Percentiles rank a stretch among this genome's conserved stretches.
phyloP scores from a whole-genome alignment of 2,797 vertebrate genomes.

The Borostomias antarcticus region DNA sequence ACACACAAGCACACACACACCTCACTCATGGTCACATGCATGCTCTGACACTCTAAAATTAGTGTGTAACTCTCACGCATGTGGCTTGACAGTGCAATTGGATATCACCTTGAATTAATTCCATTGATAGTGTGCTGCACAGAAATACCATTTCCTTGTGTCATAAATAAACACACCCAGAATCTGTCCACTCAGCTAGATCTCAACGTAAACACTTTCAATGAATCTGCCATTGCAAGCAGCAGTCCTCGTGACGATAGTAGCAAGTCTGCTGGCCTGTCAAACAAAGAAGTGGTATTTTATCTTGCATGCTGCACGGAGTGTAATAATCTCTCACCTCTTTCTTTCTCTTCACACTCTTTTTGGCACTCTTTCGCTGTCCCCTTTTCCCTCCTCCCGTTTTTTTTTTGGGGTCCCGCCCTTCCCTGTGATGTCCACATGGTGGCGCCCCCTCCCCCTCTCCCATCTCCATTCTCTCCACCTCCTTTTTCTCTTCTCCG shows the following conservation, averaged over 20 bases:
- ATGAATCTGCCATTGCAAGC: not conserved
- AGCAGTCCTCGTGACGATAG: not conserved
- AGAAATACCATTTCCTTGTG: slow-evolving; percentile 76
- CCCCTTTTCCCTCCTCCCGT: slow-evolving; percentile 44
- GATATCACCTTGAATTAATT: slow-evolving; percentile 32
- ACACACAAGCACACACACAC: not conserved
- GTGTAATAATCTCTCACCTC: slow-evolving; percentile 74
- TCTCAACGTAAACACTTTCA: not conserved
- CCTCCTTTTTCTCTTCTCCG: slow-evolving; percentile 32
- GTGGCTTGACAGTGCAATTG: slow-evolving; percentile 50
- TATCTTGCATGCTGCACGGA: slow-evolving; percentile 79
- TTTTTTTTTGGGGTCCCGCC: slow-evolving; percentile 15
- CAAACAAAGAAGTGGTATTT: slow-evolving; percentile 76
- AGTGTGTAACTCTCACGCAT: slow-evolving; percentile 56
- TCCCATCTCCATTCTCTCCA: slow-evolving; percentile 8
- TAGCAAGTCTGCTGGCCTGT: not conserved
- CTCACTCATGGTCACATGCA: slow-evolving; percentile 31
- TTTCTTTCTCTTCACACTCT: slow-evolving; percentile 57
- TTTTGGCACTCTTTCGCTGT: slow-evolving; percentile 54
- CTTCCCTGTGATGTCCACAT: slow-evolving; percentile 61
- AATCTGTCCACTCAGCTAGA: not conserved
- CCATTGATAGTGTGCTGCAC: slow-evolving; percentile 46
- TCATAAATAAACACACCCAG: not conserved
- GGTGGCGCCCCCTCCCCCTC: slow-evolving; percentile 68
- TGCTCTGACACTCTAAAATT: slow-evolving; percentile 25